phyloP scores from a whole-genome alignment of 1,140 invertebrate genomes.

The Hyles vespertilio region DNA sequence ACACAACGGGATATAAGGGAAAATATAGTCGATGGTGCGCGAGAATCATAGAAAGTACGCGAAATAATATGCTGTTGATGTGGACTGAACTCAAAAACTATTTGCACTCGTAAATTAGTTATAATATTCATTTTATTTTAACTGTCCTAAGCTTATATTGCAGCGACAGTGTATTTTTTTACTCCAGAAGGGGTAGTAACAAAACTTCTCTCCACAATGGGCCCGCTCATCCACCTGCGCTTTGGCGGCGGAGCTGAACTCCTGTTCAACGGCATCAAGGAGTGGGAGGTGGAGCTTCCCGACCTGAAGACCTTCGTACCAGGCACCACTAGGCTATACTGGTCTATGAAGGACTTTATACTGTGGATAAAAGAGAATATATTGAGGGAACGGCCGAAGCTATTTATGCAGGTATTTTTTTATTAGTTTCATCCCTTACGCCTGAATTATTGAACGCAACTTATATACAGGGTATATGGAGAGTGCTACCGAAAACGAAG shows the following conservation, averaged over 20 bases:
- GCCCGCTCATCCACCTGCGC: constrained; percentile 47
- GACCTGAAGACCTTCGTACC: constrained; percentile 50
- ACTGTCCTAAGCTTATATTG: not conserved
- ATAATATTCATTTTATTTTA: not conserved
- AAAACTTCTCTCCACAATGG: constrained; percentile 12
- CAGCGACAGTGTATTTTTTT: not conserved
- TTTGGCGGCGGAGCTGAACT: constrained; percentile 91
- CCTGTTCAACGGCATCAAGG: constrained; percentile 89
- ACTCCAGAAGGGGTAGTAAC: constrained; percentile 17
- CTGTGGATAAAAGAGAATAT: constrained; percentile 91
- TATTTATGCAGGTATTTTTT: constrained; percentile 86
- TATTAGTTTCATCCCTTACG: not conserved
- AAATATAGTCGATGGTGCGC: no score
- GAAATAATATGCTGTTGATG: no score
- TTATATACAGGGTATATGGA: not conserved
- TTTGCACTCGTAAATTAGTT: no score
- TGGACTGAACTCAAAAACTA: no score
- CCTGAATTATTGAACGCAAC: not conserved
- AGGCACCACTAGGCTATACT: constrained; percentile 62
- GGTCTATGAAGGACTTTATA: constrained; percentile 85
- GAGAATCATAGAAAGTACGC: no score
- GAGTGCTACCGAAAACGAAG: no score
- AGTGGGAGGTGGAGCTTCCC: constrained; percentile 81
- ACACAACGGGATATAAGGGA: no score
- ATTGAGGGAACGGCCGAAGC: constrained; percentile 88